Percentiles rank a stretch among this genome's conserved stretches.
These are phyloP conservation scores for Dipodomys spectabilis DNA, from an alignment of 2,113 vertebrate genomes.

Conservation along the genomic window DNA sequence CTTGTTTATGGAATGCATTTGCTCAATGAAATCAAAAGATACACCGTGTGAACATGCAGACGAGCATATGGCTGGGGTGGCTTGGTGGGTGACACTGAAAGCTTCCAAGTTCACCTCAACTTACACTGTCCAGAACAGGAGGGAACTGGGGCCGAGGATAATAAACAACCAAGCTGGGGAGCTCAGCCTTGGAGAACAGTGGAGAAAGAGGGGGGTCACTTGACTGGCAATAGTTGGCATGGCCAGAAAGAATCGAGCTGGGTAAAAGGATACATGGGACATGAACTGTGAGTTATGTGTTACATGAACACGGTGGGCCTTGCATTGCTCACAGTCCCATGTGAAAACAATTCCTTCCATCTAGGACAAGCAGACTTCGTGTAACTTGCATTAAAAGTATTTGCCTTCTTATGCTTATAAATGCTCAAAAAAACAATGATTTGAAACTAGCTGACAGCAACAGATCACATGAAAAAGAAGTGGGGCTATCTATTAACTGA, in stretches of 20 bases:
- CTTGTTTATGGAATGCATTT: not conserved
- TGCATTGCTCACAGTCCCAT: not conserved
- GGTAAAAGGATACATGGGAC: not conserved
- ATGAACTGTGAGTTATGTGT: not conserved
- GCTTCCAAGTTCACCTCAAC: not conserved
- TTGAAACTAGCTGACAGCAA: not conserved
- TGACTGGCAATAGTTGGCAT: too few relatives aligned
- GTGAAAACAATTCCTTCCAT: not conserved
- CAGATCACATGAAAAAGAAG: not conserved
- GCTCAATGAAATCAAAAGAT: constrained; percentile 47
- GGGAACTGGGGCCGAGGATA: not conserved
- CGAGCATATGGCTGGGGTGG: not conserved
- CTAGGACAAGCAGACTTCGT: not conserved
- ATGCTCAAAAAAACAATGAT: constrained; percentile 14
- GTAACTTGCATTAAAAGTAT: not conserved
- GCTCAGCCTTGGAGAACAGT: not conserved
- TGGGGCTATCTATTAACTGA: not conserved
- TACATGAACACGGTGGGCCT: not conserved
- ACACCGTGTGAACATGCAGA: constrained; percentile 31
- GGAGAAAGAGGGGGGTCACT: not conserved
- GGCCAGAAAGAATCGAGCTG: not conserved
- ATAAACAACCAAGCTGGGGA: not conserved
- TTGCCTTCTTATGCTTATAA: not conserved
- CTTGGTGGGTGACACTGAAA: not conserved
- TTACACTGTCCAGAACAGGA: not conserved